Base-by-base conservation (phyloP, 1,140 invertebrate genomes). In the Venturia canescens region DNA sequence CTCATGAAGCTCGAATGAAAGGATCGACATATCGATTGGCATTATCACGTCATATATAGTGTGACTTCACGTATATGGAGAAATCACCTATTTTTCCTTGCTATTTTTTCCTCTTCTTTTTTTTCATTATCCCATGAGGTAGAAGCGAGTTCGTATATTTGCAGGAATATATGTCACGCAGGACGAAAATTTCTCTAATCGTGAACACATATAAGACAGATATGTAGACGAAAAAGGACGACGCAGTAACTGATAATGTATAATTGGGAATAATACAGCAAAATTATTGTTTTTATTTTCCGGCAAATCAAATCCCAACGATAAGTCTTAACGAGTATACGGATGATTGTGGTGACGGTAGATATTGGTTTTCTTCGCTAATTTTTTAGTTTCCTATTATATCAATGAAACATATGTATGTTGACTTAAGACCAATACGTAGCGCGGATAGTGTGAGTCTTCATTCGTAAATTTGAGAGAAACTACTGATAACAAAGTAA, bases 111-210 rank as follows among this genome's bases (percentile, higher is more conserved):
- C 23, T 63, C 31, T 57, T 23, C 27, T 23, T 63, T 63, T 63
- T 63, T 57, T 57, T 50, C 34, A 34, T 34, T 34, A 34, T 34
- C 13, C 21, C 38, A 71, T 87, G 87, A 88, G 87, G 86, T 88
- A 88, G 84, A 88, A 86, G 78, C 82, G 86, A 85, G 87, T 88
- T 85, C 84, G 84, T 88, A 87, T 88, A 87, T 86, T 83, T 84
- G 86, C 80, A 71, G 70, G 71, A 4, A 57, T 18, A 74, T 74
- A 48, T 48, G 48, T 74, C 23, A 74, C 71, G 71, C 71, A 57
- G 26, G n/a, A 74, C 70, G 70, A 72, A 48, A 76, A 76, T 27
- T 44, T 11, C 38, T 44, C 38, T 6, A 44, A 11, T 11, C 38
- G 38, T 44, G 11, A 44, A 44, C 38, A 44, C 38, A 13, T 44